Conservation (phyloP, 2,888 invertebrate species). For the Ophioninae sp. region DNA sequence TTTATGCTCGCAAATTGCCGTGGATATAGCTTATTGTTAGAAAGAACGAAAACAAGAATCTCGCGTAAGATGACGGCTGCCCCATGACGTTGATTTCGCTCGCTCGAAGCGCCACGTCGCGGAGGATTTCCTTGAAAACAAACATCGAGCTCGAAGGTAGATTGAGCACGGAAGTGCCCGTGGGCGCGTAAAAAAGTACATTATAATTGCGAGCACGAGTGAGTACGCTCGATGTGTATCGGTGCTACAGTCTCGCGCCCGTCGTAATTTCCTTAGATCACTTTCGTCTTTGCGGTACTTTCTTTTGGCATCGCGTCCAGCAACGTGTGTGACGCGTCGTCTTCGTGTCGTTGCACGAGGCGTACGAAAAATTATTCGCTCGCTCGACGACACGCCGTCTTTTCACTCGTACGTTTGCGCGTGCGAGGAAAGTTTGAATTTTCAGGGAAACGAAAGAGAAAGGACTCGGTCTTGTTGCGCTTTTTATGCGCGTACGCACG, state of each 20-base stretch:
- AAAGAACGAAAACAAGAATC: no score
- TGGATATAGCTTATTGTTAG: no score
- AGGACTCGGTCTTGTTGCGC: constrained; percentile 17
- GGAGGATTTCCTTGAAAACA: not conserved
- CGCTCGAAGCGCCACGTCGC: no score
- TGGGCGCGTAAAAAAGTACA: not conserved
- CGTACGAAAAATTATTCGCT: not conserved
- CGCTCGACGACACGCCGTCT: constrained; percentile 30
- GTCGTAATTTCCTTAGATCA: constrained; percentile 68
- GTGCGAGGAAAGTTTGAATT: constrained; percentile 71
- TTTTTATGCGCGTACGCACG: not conserved
- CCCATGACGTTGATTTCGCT: no score
- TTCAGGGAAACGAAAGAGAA: constrained; percentile 55
- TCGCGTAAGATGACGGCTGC: no score
- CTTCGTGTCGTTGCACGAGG: not conserved
- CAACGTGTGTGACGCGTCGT: not conserved
- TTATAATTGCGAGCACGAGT: constrained; percentile 31
- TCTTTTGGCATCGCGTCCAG: constrained; percentile 63
- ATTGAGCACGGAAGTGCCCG: not conserved
- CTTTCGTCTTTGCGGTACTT: constrained; percentile 72
- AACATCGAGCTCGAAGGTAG: not conserved
- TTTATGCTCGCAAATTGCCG: no score
- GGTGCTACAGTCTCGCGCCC: constrained; percentile 1
- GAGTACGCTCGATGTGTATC: constrained; percentile 2
- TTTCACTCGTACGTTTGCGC: constrained; percentile 43